Conservation (phyloP, 2,797 vertebrate genomes). For the Danio aesculapii region DNA sequence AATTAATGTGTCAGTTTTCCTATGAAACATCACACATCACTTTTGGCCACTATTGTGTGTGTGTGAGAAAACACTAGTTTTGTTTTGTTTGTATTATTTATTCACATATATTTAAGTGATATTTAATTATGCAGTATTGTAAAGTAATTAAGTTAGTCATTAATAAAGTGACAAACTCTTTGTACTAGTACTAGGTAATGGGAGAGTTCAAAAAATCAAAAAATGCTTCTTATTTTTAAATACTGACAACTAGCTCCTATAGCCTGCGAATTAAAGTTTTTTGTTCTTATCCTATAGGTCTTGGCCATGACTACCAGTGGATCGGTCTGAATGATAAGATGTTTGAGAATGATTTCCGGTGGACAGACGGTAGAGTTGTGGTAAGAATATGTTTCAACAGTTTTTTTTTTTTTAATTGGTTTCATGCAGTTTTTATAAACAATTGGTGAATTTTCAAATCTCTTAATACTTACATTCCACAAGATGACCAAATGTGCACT, state of each 20-base stretch:
- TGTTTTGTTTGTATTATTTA: background rate
- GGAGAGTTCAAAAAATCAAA: constrained; percentile 64
- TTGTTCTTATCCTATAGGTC: constrained; percentile 76
- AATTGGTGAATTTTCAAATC: too few species aligned
- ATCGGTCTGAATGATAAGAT: constrained; percentile 98
- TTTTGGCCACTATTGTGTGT: too few species aligned
- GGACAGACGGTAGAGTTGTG: constrained; percentile 92
- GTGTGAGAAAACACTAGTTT: too few species aligned
- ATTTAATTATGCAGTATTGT: too few species aligned
- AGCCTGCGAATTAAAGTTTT: constrained; percentile 62
- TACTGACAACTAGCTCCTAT: constrained; percentile 50
- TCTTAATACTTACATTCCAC: too few species aligned
- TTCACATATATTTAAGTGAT: background rate
- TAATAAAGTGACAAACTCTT: constrained; percentile 9
- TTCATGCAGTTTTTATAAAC: too few species aligned
- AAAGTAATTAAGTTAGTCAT: background rate
- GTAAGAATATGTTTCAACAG: constrained; percentile 79
- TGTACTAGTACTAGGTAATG: constrained; percentile 53
- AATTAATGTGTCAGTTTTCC: too few species aligned
- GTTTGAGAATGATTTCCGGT: constrained; percentile 97
- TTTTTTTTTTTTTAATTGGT: too few species aligned
- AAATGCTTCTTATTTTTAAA: constrained; percentile 56
- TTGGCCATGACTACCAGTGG: constrained; percentile 98
- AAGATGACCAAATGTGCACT: too few species aligned
- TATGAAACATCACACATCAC: too few species aligned